A percentile compares a stretch with the other conserved stretches of the same genome.
Evolutionary conservation across 2,888 invertebrate species (phyloP).

Genomic region (Drosophila setosimentum): DNA sequence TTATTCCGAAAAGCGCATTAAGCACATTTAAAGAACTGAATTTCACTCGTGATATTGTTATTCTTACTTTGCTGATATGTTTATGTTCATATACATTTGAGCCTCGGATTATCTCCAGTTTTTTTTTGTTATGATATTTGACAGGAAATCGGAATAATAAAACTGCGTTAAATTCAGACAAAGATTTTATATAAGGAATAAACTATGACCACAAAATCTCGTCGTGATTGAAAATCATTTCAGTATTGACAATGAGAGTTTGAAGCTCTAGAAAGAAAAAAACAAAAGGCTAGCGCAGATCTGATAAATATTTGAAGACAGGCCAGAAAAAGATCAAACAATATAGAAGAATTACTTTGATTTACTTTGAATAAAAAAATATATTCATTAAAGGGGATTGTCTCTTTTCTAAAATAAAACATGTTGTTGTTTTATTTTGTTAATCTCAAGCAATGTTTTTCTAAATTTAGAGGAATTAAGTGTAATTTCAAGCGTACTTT

Average conservation of each 20-base stretch:
- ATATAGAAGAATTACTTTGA: neutral
- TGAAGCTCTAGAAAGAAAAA: neutral
- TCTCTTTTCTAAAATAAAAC: neutral
- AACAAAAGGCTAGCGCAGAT: no score
- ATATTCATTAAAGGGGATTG: neutral
- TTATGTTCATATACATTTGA: neutral
- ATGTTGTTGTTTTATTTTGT: no score
- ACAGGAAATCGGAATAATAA: neutral
- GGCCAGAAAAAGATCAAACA: neutral
- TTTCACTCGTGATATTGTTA: neutral
- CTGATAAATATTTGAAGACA: neutral
- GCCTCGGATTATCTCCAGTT: neutral
- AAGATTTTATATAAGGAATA: neutral
- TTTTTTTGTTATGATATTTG: neutral
- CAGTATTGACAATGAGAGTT: neutral
- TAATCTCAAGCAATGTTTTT: neutral
- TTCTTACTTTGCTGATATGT: neutral
- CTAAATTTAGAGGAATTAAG: no score
- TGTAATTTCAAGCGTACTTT: no score
- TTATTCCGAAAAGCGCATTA: slow-evolving; percentile 13
- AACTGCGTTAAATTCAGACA: neutral
- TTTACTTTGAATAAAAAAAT: neutral
- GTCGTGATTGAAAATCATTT: neutral
- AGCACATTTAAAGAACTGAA: slow-evolving; percentile 6
- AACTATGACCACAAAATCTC: neutral